Evolutionary conservation across 2,797 vertebrate species (phyloP).

Genomic region (Manis javanica): DNA sequence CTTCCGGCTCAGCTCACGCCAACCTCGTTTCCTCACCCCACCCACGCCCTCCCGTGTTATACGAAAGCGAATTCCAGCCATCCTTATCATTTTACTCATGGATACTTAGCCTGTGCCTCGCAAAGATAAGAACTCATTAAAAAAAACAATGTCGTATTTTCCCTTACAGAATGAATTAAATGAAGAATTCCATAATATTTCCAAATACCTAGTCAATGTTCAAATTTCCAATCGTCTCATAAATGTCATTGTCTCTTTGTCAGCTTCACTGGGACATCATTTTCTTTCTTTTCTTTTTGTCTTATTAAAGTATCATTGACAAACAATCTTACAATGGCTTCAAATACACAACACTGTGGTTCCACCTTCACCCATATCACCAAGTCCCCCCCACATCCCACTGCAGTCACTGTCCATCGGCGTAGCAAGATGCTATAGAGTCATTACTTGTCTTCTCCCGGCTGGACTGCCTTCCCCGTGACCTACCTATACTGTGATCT

Average conservation of each 20-base stretch:
- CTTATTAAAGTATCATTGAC: no score
- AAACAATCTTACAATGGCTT: no score
- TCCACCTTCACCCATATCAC: no score
- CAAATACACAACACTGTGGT: no score
- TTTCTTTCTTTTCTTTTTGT: background rate
- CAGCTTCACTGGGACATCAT: background rate
- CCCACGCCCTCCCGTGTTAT: fast-evolving
- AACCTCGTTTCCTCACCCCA: background rate
- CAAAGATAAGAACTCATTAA: background rate
- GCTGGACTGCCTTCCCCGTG: no score
- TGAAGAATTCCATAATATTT: background rate
- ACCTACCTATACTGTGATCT: no score
- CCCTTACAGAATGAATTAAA: background rate
- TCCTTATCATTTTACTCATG: background rate
- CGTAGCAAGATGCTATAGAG: no score
- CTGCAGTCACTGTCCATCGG: no score
- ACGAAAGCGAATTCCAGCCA: background rate
- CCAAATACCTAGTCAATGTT: background rate
- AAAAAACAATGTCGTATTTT: background rate
- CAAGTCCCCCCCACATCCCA: no score
- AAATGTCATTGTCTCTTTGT: background rate
- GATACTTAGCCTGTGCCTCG: background rate
- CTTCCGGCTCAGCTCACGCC: background rate
- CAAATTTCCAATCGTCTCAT: background rate
- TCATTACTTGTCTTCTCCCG: no score